Base-by-base conservation (phyloP, 2,113 vertebrate genomes). In the Pseudois nayaur region DNA sequence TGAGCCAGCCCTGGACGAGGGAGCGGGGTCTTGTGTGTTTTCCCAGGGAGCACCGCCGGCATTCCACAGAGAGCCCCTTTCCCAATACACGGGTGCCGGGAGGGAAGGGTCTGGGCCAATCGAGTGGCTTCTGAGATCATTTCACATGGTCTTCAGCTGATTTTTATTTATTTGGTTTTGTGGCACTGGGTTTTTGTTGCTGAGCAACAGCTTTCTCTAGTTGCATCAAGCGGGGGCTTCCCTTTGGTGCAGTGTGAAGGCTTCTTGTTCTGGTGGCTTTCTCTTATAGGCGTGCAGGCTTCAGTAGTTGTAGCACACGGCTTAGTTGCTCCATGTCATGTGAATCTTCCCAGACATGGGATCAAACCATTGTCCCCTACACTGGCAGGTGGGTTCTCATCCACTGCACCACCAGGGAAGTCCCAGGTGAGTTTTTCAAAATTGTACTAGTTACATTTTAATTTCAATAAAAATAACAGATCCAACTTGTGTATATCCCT, bases 1-100 rank as follows among this genome's bases (percentile, higher is more conserved):
- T 3, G 29, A 83, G 27, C 12, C 81, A 74, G 89, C 54, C 13
- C 59, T 2, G 15, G 54, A 12, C 16, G 7, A n/a, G n/a, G 3
- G 25, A n/a, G 33, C 36, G 16, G 50, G 31, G 12, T 31, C 48
- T 14, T 8, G 1, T 13, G 57, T 23, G 60, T 50, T 21, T 95
- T 85, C 43, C 33, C 55, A 29, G 55, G 43, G 29, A 40, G 19
- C 11, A 31, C 33, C 3, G n/a, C 43, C 6, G 50, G 25, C 40
- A 8, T 48, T 31, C 43, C 33, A 27, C 0, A 0, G 21, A 62
- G 8, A 67, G 16, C 31, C 31, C 19, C 8, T 59, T 78, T 76
- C 64, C 64, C 31, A 6, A 9, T 0, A 43, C 8, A 2, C 3
- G 3, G 8, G 10, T 11, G 8, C n/a, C 9, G 1, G 31, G 64